Conservation (phyloP, 2,888 invertebrate species). For the Cephus sareptanus region DNA sequence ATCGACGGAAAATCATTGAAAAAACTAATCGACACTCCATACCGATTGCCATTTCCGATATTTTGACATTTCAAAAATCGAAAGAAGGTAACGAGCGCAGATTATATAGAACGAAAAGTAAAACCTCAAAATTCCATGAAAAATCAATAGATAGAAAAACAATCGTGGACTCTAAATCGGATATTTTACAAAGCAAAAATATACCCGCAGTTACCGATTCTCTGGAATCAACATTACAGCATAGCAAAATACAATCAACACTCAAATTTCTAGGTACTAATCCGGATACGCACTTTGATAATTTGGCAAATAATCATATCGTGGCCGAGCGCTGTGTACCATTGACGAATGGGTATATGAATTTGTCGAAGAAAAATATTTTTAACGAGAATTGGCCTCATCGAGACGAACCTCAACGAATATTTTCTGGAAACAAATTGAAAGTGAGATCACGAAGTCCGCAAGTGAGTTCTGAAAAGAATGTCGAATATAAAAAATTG, state of each 20-base stretch:
- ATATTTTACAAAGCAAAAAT: neutral
- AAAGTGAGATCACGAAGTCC: neutral
- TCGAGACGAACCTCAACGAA: slow-evolving; percentile 13
- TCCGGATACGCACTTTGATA: neutral
- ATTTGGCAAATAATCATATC: slow-evolving; percentile 4
- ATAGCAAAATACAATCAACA: neutral
- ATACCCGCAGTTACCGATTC: neutral
- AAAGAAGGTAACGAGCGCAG: neutral
- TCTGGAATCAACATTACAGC: neutral
- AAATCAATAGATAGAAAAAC: neutral
- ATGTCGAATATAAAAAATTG: neutral
- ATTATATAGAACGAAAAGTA: neutral
- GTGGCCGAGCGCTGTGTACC: slow-evolving; percentile 14
- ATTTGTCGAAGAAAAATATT: slow-evolving; percentile 5
- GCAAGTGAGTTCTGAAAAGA: neutral
- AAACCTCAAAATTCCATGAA: neutral
- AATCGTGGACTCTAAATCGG: neutral
- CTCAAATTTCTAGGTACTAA: neutral
- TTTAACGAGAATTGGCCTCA: slow-evolving; percentile 15
- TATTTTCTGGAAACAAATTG: neutral
- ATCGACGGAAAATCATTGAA: neutral
- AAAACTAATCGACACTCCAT: slow-evolving; percentile 3
- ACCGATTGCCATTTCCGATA: neutral
- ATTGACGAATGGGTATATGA: neutral
- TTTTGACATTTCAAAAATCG: neutral